phyloP scores from a whole-genome alignment of 2,113 vertebrate genomes.

The Saccopteryx leptura region DNA sequence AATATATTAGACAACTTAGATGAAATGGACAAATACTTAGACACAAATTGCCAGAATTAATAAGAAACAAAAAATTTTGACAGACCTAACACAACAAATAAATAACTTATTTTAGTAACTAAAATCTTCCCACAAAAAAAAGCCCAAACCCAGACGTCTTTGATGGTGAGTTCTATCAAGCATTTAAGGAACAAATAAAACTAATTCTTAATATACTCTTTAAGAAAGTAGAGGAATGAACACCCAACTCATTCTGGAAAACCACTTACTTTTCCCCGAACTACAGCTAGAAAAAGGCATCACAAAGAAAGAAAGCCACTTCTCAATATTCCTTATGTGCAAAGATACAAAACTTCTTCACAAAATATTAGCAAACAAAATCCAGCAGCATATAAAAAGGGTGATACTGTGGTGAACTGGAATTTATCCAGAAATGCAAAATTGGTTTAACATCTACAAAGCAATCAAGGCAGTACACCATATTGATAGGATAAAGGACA shows the following conservation, averaged over 20 bases:
- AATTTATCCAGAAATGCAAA: slow-evolving; percentile 27
- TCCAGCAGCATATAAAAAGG: not conserved
- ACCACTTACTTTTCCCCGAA: not conserved
- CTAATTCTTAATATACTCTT: not conserved
- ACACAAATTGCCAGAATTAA: not conserved
- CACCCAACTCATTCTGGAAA: not conserved
- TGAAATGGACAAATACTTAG: not conserved
- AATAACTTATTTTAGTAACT: not conserved
- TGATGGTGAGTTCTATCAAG: not conserved
- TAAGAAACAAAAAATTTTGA: not conserved
- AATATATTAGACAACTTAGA: not conserved
- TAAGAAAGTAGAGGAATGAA: not conserved
- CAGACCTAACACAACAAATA: not conserved
- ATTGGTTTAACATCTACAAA: not conserved
- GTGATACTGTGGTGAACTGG: not conserved
- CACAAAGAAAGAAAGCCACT: not conserved
- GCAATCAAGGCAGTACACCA: not conserved
- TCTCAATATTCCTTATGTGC: not conserved
- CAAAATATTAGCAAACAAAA: not conserved
- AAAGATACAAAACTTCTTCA: not conserved
- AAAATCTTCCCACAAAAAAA: not conserved
- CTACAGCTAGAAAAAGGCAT: not conserved
- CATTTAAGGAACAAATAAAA: slow-evolving; percentile 28
- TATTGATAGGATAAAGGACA: not conserved
- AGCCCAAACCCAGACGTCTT: not conserved